Evolutionary conservation across 37 sponge, comb jelly and placozoan genomes (phyloP).

Genomic region (Eunapius fragilis): DNA sequence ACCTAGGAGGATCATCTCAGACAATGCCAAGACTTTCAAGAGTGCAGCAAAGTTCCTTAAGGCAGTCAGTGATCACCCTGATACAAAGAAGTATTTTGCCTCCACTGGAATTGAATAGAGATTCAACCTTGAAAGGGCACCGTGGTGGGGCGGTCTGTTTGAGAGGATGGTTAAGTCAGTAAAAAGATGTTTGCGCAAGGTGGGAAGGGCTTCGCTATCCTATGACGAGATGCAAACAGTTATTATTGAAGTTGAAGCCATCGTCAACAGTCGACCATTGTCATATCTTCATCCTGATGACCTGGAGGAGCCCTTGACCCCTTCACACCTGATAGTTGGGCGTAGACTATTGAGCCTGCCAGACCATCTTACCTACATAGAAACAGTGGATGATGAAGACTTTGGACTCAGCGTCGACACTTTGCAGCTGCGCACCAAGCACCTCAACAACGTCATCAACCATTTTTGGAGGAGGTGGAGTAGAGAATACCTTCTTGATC

Average conservation of each 20-base stretch:
- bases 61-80: slow-evolving; percentile 11
- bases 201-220: slow-evolving; percentile 44
- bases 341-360: slow-evolving; percentile 47
- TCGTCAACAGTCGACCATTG: slow-evolving; percentile 42
- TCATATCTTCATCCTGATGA: slow-evolving; percentile 22
- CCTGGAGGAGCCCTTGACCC: slow-evolving; percentile 42
- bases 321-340: slow-evolving; percentile 49
- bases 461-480: slow-evolving; percentile 57
- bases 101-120: slow-evolving; percentile 37
- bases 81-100: slow-evolving; percentile 1
- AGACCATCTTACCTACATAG: slow-evolving; percentile 30
- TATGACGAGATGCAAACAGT: slow-evolving; percentile 55
- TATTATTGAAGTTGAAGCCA: slow-evolving; percentile 32
- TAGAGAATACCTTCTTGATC: slow-evolving; percentile 47
- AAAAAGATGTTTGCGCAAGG: slow-evolving; percentile 50
- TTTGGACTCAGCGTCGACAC: slow-evolving; percentile 21
- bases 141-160: slow-evolving; percentile 69
- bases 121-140: slow-evolving; percentile 51
- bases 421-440: slow-evolving; percentile 35
- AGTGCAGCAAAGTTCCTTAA: slow-evolving; percentile 33
- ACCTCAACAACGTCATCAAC: slow-evolving; percentile 34
- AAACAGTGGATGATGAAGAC: slow-evolving; percentile 29
- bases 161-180: slow-evolving; percentile 29
- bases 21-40: slow-evolving; percentile 56
- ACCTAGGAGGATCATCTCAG: slow-evolving; percentile 40